Conservation (phyloP, 2,113 vertebrate species). For the Corapipo altera region DNA sequence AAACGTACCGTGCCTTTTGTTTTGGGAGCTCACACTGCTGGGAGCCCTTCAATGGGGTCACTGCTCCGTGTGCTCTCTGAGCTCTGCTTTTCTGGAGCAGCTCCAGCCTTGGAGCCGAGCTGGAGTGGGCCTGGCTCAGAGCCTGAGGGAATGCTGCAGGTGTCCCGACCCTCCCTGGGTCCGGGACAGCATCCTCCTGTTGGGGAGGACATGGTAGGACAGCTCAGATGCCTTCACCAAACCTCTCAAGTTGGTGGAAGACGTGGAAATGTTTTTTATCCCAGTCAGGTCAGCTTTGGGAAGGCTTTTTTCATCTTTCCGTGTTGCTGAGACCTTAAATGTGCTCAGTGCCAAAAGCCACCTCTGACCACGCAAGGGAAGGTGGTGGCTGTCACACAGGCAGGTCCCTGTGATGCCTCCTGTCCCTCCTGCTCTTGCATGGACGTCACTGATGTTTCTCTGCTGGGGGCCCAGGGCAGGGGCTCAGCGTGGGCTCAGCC, state of each 20-base stretch:
- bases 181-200: neutral
- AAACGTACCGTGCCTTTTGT: rapidly evolving
- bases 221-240: neutral
- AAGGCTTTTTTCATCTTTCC: neutral
- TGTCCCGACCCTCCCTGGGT: rapidly evolving
- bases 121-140: neutral
- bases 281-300: neutral
- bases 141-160: neutral
- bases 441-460: neutral
- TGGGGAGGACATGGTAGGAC: neutral
- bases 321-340: neutral
- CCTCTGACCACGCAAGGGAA: rapidly evolving
- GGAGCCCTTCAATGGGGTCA: rapidly evolving
- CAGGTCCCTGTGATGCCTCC: rapidly evolving
- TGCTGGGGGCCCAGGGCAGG: neutral
- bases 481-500: rapidly evolving
- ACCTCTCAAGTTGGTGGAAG: neutral
- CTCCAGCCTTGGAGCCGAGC: neutral
- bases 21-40: rapidly evolving
- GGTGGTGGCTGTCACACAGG: neutral
- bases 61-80: neutral
- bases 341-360: neutral
- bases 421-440: neutral
- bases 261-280: rapidly evolving
- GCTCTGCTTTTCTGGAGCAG: neutral